Evolutionary conservation across 2,888 invertebrate species (phyloP).

Genomic region (Perizoma flavofasciatum): DNA sequence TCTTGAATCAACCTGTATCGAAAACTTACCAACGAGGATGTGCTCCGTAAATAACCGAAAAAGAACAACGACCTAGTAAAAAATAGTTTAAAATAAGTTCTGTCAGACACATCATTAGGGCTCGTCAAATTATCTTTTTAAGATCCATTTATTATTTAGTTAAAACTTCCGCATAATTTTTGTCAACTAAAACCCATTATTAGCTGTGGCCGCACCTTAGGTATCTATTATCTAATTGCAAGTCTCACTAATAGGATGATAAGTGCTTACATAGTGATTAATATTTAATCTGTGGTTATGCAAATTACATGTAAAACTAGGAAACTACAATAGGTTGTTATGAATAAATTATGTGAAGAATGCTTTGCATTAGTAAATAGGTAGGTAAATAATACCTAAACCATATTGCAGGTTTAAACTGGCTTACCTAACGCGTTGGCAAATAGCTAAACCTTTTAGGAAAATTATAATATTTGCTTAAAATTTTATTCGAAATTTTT

Average conservation of each 20-base stretch:
- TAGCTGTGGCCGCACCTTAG: slow-evolving; percentile 1
- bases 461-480: no score
- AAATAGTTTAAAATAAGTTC: not conserved
- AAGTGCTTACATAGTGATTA: slow-evolving; percentile 36
- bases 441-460: no score
- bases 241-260: slow-evolving; percentile 58
- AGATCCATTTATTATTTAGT: slow-evolving; percentile 10
- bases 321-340: slow-evolving; percentile 53
- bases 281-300: slow-evolving; percentile 45
- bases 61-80: no score
- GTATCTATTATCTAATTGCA: slow-evolving; percentile 31
- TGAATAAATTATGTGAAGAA: slow-evolving; percentile 45
- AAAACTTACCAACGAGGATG: no score
- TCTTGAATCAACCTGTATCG: no score
- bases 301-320: slow-evolving; percentile 56
- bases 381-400: not conserved
- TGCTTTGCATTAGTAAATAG: slow-evolving; percentile 22
- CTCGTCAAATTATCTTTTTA: not conserved
- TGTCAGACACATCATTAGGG: not conserved
- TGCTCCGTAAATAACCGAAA: no score
- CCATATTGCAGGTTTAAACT: no score
- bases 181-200: slow-evolving; percentile 4
- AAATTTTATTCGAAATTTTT: no score
- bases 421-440: not conserved
- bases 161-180: slow-evolving; percentile 22